A percentile compares a stretch with the other conserved stretches of the same genome.
phyloP scores from a whole-genome alignment of 1,140 invertebrate genomes.

The Ips nitidus region DNA sequence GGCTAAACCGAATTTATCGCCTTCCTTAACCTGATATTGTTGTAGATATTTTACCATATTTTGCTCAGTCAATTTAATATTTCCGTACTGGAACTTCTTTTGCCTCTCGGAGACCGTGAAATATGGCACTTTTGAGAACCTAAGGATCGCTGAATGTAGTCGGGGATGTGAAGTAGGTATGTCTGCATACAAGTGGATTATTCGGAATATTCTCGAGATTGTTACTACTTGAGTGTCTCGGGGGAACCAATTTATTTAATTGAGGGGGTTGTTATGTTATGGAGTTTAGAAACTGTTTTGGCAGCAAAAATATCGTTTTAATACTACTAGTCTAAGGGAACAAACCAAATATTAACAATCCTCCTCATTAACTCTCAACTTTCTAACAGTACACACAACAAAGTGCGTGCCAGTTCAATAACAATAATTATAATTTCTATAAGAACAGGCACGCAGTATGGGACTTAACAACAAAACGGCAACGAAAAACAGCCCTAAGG shows the following conservation, averaged over 20 bases:
- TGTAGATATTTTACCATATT: slow-evolving; percentile 20
- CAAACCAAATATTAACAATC: too few relatives aligned
- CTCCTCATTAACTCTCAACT: too few relatives aligned
- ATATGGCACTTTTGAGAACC: slow-evolving; percentile 9
- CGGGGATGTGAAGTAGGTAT: neutral
- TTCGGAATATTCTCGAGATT: neutral
- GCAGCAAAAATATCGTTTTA: too few relatives aligned
- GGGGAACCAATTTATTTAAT: too few relatives aligned
- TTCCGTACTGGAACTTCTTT: slow-evolving; percentile 8
- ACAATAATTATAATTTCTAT: too few relatives aligned
- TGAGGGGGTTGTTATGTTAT: too few relatives aligned
- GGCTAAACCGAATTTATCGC: slow-evolving; percentile 15
- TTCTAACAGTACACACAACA: too few relatives aligned
- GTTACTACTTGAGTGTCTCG: too few relatives aligned
- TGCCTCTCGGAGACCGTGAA: slow-evolving; percentile 3
- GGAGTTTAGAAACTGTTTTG: too few relatives aligned
- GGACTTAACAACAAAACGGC: neutral
- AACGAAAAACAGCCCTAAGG: neutral
- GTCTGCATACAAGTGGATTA: slow-evolving; percentile 4
- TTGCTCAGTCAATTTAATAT: slow-evolving; percentile 16
- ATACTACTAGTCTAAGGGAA: too few relatives aligned
- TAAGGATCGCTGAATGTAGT: neutral
- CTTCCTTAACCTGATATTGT: slow-evolving; percentile 13
- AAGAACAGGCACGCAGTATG: neutral
- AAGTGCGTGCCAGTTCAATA: too few relatives aligned